phyloP scores from a whole-genome alignment of 2,888 invertebrate species.

The Spilosoma lubricipeda region DNA sequence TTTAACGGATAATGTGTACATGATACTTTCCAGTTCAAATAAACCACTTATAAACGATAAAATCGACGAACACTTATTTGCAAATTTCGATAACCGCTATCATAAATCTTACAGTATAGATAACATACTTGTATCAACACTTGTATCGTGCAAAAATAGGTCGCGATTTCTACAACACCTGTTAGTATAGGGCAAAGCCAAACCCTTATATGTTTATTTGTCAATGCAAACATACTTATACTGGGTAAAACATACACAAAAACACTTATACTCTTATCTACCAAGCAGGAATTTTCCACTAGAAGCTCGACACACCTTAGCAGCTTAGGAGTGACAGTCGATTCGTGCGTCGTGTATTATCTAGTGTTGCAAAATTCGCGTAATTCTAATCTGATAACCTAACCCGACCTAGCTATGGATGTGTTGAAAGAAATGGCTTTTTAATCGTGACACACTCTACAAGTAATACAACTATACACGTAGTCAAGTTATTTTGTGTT shows the following conservation, averaged over 20 bases:
- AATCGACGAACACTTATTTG: slow-evolving; percentile 17
- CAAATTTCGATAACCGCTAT: slow-evolving; percentile 8
- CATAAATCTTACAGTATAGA: slow-evolving; percentile 4
- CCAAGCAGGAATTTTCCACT: slow-evolving; percentile 29
- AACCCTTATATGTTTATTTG: not conserved
- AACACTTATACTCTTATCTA: slow-evolving; percentile 29
- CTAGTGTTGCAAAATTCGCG: slow-evolving; percentile 12
- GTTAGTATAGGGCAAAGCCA: slow-evolving; percentile 22
- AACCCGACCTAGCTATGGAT: not conserved
- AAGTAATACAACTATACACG: not conserved
- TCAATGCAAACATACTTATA: slow-evolving; percentile 28
- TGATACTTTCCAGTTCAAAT: not conserved
- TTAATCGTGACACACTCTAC: not conserved
- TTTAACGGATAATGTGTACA: not conserved
- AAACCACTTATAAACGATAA: not conserved
- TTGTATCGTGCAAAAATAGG: slow-evolving; percentile 36
- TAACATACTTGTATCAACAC: not conserved
- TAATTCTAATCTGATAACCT: slow-evolving; percentile 12
- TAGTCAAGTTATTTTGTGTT: not conserved
- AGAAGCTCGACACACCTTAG: slow-evolving; percentile 27
- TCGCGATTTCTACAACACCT: slow-evolving; percentile 20
- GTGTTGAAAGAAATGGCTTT: not conserved
- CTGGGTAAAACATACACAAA: not conserved
- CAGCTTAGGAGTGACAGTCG: slow-evolving; percentile 22
- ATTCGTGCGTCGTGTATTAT: not conserved